Conservation (phyloP, 2,888 invertebrate species). For the Ellobium chinense region DNA sequence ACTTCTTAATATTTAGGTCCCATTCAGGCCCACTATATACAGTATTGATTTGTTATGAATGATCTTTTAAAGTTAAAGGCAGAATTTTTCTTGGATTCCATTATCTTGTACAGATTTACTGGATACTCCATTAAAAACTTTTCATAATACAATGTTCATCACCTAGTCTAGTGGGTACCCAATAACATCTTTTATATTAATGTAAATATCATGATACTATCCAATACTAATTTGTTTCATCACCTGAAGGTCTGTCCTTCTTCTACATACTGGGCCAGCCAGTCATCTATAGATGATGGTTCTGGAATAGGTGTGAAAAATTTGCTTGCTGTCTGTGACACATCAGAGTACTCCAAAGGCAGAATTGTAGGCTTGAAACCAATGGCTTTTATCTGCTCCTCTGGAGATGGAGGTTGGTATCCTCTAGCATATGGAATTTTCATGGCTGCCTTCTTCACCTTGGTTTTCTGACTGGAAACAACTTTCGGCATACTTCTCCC, state of each 20-base stretch:
- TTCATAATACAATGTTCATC: too few species aligned
- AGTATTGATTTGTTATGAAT: too few species aligned
- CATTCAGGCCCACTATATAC: too few species aligned
- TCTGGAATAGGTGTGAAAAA: conserved; percentile 66
- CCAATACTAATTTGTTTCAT: too few species aligned
- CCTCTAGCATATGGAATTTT: conserved; percentile 65
- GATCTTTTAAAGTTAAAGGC: too few species aligned
- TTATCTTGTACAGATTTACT: too few species aligned
- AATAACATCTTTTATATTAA: too few species aligned
- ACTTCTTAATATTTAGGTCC: too few species aligned
- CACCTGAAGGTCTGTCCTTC: conserved; percentile 70
- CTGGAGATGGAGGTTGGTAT: conserved; percentile 59
- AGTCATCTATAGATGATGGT: conserved; percentile 71
- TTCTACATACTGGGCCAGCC: conserved; percentile 75
- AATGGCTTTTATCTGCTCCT: conserved; percentile 60
- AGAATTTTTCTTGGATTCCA: too few species aligned
- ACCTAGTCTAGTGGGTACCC: too few species aligned
- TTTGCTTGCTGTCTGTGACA: conserved; percentile 1
- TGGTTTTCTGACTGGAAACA: conserved; percentile 2
- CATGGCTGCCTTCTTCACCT: neutral
- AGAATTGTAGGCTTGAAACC: conserved; percentile 52
- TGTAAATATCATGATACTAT: too few species aligned
- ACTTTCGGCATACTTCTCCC: conserved; percentile 1
- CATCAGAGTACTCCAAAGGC: conserved; percentile 38
- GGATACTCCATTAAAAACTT: too few species aligned